Evolutionary conservation across 1,140 invertebrate species (phyloP).

Genomic region (Heterodera schachtii): DNA sequence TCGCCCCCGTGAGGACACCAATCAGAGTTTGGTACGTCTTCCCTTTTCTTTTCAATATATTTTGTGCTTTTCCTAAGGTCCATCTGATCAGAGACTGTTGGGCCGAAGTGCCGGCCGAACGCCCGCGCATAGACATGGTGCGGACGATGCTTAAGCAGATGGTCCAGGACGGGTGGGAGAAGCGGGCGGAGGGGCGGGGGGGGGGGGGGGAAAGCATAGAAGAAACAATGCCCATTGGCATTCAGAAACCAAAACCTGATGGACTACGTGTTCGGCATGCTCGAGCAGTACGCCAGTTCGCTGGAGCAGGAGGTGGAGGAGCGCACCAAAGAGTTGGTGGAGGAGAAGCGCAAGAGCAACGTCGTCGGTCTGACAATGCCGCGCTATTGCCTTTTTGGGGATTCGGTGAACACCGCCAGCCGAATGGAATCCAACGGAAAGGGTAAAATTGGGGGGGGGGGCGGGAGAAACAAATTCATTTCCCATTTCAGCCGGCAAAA

Average conservation of each 20-base stretch:
- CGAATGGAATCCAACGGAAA: conserved; percentile 70
- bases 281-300: conserved; percentile 83
- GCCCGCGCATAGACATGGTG: conserved; percentile 83
- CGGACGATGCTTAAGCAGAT: conserved; percentile 66
- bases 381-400: conserved; percentile 83
- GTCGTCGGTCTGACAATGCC: conserved; percentile 69
- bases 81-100: conserved; percentile 66
- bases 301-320: conserved; percentile 84
- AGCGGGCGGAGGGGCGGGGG: too few species aligned
- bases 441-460: conserved; percentile 58
- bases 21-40: conserved; percentile 37
- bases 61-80: conserved; percentile 26
- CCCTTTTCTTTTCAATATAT: not conserved
- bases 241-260: conserved; percentile 79
- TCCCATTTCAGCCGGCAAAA: conserved; percentile 14
- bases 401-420: conserved; percentile 70
- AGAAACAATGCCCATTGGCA: too few species aligned
- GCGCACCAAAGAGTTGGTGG: conserved; percentile 84
- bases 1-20: conserved; percentile 39
- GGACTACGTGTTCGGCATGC: conserved; percentile 82
- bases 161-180: conserved; percentile 42
- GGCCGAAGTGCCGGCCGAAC: conserved; percentile 81
- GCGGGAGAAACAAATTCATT: not conserved
- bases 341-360: conserved; percentile 93
- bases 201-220: too few species aligned